phyloP scores from a whole-genome alignment of 2,113 vertebrate genomes.

The Bettongia penicillata region DNA sequence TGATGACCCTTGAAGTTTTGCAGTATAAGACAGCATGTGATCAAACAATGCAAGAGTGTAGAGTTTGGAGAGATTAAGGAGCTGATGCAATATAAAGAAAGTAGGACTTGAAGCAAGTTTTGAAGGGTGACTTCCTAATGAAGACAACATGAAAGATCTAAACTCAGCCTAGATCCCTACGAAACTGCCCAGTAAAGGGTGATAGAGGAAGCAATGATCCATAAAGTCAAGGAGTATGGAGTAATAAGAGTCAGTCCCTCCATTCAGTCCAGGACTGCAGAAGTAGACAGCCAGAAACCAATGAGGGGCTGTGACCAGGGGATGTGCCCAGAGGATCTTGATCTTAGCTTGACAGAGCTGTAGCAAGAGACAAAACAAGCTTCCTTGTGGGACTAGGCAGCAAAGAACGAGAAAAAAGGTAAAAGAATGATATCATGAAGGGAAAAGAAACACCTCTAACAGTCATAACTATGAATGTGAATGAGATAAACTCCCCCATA shows the following conservation, averaged over 20 bases:
- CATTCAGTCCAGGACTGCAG: background rate
- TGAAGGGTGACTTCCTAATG: background rate
- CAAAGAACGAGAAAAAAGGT: too few species aligned
- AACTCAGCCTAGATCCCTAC: background rate
- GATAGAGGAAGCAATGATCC: background rate
- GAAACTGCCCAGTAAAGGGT: background rate
- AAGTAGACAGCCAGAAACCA: background rate
- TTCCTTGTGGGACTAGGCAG: background rate
- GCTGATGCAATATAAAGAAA: background rate
- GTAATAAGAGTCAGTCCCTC: background rate
- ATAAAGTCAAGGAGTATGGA: background rate
- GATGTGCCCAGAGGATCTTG: background rate
- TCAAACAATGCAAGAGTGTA: background rate
- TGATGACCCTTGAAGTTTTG: background rate
- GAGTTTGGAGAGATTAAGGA: background rate
- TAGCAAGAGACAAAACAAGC: background rate
- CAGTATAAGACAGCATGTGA: background rate
- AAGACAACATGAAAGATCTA: background rate
- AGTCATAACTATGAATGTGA: too few species aligned
- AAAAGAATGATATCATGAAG: too few species aligned
- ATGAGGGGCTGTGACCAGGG: background rate
- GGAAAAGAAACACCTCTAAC: too few species aligned
- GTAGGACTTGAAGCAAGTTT: background rate
- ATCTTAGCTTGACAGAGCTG: background rate
- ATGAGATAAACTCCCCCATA: too few species aligned